Evolutionary conservation across 2,888 invertebrate species (phyloP).

Genomic region (Xestia c-nigrum): DNA sequence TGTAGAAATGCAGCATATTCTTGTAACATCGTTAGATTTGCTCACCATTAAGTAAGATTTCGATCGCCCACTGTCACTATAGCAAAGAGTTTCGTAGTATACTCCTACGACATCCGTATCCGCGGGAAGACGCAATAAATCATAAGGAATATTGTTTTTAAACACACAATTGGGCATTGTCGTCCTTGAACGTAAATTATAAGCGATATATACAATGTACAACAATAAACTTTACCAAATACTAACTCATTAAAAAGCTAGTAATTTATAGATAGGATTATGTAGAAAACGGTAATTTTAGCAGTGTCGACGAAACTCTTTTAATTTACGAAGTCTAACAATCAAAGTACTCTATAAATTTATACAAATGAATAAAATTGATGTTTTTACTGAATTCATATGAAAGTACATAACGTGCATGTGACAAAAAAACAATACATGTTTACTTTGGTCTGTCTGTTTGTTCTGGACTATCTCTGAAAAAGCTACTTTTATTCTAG

Average conservation of each 20-base stretch:
- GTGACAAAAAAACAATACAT: too few species aligned
- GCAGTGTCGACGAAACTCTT: neutral
- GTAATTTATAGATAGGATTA: neutral
- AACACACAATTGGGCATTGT: neutral
- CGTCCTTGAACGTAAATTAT: neutral
- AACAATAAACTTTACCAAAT: neutral
- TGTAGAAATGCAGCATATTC: neutral
- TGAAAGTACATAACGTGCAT: too few species aligned
- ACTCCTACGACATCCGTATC: conserved; percentile 39
- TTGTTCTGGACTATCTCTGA: too few species aligned
- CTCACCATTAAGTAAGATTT: conserved; percentile 8
- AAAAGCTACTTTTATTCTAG: too few species aligned
- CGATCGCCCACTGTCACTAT: conserved; percentile 31
- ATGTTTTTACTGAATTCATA: too few species aligned
- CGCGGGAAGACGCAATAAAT: conserved; percentile 26
- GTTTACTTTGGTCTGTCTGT: too few species aligned
- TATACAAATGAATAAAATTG: too few species aligned
- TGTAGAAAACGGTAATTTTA: neutral
- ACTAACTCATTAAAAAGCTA: neutral
- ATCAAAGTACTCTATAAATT: too few species aligned
- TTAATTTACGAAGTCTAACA: neutral
- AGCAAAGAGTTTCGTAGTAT: conserved; percentile 34
- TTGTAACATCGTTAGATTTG: neutral
- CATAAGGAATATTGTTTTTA: conserved; percentile 15
- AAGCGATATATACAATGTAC: neutral